Conservation (phyloP, 2,888 invertebrate species). For the Meganola albula region DNA sequence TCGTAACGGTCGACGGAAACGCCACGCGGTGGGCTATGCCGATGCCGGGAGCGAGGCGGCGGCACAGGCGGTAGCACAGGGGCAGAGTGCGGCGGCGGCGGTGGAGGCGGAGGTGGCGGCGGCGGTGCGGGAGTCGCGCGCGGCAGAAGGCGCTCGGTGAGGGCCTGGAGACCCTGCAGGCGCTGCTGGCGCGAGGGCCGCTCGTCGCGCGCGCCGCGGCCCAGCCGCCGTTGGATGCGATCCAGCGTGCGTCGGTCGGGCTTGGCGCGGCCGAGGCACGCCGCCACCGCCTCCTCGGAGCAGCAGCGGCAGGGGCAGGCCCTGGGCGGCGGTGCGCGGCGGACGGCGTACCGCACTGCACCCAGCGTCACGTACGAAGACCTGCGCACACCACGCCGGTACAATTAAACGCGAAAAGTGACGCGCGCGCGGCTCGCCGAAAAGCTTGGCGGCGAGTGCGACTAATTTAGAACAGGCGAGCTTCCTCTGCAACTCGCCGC, state of each 20-base stretch:
- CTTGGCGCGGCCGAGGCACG: slow-evolving; percentile 72
- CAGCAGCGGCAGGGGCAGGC: slow-evolving; percentile 76
- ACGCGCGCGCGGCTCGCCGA: slow-evolving; percentile 55
- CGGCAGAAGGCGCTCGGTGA: slow-evolving; percentile 87
- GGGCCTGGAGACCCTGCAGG: slow-evolving; percentile 87
- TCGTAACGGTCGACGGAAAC: slow-evolving; percentile 67
- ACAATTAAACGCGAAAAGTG: slow-evolving; percentile 34
- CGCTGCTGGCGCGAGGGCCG: slow-evolving; percentile 80
- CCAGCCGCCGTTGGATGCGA: slow-evolving; percentile 88
- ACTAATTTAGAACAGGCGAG: slow-evolving; percentile 66
- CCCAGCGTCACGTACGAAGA: slow-evolving; percentile 82
- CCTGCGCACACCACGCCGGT: slow-evolving; percentile 58
- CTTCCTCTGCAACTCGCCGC: slow-evolving; percentile 60
- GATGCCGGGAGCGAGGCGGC: slow-evolving; percentile 71
- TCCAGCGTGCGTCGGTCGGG: slow-evolving; percentile 85
- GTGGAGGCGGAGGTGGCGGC: slow-evolving; percentile 60
- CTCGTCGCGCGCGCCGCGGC: slow-evolving; percentile 73
- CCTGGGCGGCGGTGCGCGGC: slow-evolving; percentile 80
- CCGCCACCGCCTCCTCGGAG: slow-evolving; percentile 75
- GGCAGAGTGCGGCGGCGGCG: slow-evolving; percentile 66
- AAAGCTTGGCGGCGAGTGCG: slow-evolving; percentile 67
- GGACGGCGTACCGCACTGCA: slow-evolving; percentile 83
- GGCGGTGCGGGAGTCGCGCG: slow-evolving; percentile 51
- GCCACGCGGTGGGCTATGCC: slow-evolving; percentile 71
- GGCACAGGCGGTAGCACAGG: slow-evolving; percentile 77